Percentiles rank a stretch among this genome's conserved stretches.
phyloP scores from a whole-genome alignment of 2,888 invertebrate genomes.

The Unio pictorum region DNA sequence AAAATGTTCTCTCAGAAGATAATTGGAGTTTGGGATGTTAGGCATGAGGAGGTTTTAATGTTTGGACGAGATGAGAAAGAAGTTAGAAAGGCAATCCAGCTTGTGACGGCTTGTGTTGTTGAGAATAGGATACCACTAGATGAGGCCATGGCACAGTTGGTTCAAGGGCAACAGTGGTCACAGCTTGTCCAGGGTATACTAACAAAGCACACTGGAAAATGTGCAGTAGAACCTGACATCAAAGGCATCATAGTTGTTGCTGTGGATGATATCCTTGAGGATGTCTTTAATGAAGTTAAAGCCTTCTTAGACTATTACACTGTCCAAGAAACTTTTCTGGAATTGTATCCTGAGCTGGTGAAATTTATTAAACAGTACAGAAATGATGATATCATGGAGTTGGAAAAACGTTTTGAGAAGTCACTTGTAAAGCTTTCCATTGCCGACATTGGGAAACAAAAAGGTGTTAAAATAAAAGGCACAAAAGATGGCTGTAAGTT shows the following conservation, averaged over 20 bases:
- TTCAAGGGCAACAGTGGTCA: conserved; percentile 5
- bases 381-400: too few species aligned
- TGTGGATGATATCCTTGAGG: conserved; percentile 9
- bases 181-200: background rate
- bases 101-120: conserved; percentile 2
- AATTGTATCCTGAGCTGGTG: conserved; percentile 1
- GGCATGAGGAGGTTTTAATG: conserved; percentile 8
- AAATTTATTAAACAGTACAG: too few species aligned
- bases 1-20: conserved; percentile 5
- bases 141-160: background rate
- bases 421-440: too few species aligned
- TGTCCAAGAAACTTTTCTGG: conserved; percentile 10
- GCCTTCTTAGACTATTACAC: conserved; percentile 20
- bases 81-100: conserved; percentile 5
- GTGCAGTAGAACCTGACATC: conserved; percentile 3
- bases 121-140: conserved; percentile 7
- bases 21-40: conserved; percentile 19
- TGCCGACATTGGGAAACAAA: background rate
- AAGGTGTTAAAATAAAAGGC: conserved; percentile 21
- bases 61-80: conserved; percentile 18
- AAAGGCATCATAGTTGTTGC: conserved; percentile 7
- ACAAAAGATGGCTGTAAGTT: conserved; percentile 27
- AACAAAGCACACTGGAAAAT: conserved; percentile 5
- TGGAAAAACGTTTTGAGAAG: too few species aligned
- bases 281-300: conserved; percentile 14